These are phyloP conservation scores for Leptodactylus fallax DNA, from an alignment of 2,797 vertebrate species.

Conservation along the genomic window DNA sequence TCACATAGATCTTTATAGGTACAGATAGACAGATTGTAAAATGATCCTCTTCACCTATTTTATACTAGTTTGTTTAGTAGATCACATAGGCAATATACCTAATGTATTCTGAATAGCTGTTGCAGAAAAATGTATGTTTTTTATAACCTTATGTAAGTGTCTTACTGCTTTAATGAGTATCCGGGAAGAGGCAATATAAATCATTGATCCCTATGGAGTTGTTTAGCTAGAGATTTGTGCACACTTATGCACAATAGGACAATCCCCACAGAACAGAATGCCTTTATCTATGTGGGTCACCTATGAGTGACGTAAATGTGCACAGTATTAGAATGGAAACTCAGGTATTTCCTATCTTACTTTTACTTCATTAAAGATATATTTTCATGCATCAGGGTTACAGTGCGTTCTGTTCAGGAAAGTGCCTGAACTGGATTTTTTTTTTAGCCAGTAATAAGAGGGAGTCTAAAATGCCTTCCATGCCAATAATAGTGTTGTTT, in stretches of 20 bases:
- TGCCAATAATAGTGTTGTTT: too few relatives aligned
- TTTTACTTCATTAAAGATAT: not conserved
- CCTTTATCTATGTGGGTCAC: slow-evolving; percentile 39
- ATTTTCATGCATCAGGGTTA: not conserved
- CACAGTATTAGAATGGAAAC: not conserved
- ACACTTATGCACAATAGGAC: slow-evolving; percentile 27
- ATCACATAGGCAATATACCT: not conserved
- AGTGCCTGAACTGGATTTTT: too few relatives aligned
- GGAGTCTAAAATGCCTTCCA: too few relatives aligned
- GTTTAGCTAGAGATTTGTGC: slow-evolving; percentile 26
- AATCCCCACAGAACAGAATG: slow-evolving; percentile 17
- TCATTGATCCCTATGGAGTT: slow-evolving; percentile 37
- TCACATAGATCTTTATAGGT: not conserved
- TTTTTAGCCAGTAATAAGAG: too few relatives aligned
- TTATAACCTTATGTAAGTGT: slow-evolving; percentile 34
- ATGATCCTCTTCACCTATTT: not conserved
- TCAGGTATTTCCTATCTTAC: not conserved
- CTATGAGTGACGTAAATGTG: slow-evolving; percentile 1
- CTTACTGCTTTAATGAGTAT: slow-evolving; percentile 28
- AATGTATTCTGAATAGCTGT: not conserved
- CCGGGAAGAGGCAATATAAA: not conserved
- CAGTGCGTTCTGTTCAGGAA: too few relatives aligned
- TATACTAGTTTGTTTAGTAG: not conserved
- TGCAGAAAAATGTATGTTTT: not conserved
- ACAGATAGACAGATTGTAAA: not conserved